phyloP scores from a whole-genome alignment of 2,113 vertebrate species.

The Shinisaurus crocodilurus region DNA sequence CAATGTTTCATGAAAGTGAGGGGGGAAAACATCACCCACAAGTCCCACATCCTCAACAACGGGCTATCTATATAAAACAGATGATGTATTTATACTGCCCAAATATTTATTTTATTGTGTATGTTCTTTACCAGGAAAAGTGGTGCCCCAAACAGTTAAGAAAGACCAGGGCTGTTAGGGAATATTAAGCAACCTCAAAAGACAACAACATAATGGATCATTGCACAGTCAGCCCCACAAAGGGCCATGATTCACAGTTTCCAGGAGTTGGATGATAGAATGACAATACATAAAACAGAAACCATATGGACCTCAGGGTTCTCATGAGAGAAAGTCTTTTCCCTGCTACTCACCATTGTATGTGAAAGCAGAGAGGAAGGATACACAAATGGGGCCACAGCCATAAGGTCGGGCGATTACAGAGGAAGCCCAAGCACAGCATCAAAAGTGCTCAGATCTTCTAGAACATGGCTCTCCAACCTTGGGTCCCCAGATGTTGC shows the following conservation, averaged over 20 bases:
- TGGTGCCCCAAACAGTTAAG: background rate
- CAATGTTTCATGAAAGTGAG: background rate
- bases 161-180: background rate
- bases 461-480: too few relatives aligned
- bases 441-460: background rate
- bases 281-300: conserved; percentile 12
- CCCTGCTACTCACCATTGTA: background rate
- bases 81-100: background rate
- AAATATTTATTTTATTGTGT: background rate
- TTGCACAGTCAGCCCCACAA: background rate
- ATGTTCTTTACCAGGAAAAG: background rate
- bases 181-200: conserved; percentile 18
- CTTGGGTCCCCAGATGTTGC: too few relatives aligned
- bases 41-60: background rate
- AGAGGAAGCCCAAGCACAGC: accelerated
- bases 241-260: conserved; percentile 26
- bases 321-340: background rate
- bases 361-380: background rate
- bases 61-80: background rate
- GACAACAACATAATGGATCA: conserved; percentile 5
- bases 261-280: conserved; percentile 9
- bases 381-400: background rate
- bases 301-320: conserved; percentile 8
- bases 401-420: background rate
- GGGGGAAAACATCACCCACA: background rate